Conservation (phyloP, 2,113 vertebrate species). For the Todiramphus saurophagus region DNA sequence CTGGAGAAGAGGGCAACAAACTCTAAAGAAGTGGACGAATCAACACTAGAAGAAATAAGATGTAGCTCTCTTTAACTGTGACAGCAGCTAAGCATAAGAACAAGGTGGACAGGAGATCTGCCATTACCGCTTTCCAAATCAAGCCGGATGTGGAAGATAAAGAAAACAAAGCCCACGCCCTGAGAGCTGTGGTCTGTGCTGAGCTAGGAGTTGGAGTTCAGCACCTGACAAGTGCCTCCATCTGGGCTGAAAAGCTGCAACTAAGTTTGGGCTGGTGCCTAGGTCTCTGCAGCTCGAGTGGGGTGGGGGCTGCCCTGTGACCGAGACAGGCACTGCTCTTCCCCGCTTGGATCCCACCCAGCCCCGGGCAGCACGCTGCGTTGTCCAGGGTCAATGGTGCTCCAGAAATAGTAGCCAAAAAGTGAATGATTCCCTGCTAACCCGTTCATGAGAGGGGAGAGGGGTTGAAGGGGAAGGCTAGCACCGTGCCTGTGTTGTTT, state of each 20-base stretch:
- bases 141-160: neutral
- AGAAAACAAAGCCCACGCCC: neutral
- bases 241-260: neutral
- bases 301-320: neutral
- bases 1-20: neutral
- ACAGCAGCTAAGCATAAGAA: neutral
- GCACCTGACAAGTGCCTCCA: neutral
- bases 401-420: neutral
- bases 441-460: neutral
- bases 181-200: neutral
- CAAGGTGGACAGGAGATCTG: neutral
- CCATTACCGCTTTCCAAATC: neutral
- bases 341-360: neutral
- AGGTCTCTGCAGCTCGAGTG: rapidly evolving
- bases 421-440: neutral
- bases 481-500: neutral
- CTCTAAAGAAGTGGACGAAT: neutral
- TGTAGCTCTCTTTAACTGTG: neutral
- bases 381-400: neutral
- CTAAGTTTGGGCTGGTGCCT: neutral
- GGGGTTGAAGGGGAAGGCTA: neutral
- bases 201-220: neutral
- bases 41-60: neutral
- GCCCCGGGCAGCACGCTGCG: rapidly evolving
- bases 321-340: neutral